A percentile compares a stretch with the other conserved stretches of the same genome.
Evolutionary conservation across 1,140 invertebrate genomes (phyloP).

Genomic region (Drosophila kikkawai): DNA sequence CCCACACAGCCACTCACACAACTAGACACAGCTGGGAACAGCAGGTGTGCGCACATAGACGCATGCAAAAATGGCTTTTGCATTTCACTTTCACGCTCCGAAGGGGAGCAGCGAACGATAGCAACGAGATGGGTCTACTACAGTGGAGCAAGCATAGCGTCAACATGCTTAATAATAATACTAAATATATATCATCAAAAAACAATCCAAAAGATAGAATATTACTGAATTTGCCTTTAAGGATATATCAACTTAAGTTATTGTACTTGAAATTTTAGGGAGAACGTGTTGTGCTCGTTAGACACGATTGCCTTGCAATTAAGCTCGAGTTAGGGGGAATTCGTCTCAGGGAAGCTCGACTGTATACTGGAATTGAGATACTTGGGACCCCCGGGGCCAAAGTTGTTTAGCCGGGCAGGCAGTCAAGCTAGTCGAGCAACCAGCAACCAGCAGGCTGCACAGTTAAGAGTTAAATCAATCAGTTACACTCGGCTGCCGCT

Average conservation of each 20-base stretch:
- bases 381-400: slow-evolving; percentile 21
- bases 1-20: slow-evolving; percentile 7
- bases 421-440: slow-evolving; percentile 44
- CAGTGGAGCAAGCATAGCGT: background rate
- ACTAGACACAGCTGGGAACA: slow-evolving; percentile 4
- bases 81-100: slow-evolving; percentile 67
- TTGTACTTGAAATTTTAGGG: background rate
- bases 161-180: background rate
- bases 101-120: slow-evolving; percentile 38
- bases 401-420: slow-evolving; percentile 31
- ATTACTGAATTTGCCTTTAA: background rate
- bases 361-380: slow-evolving; percentile 23
- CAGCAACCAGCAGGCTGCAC: slow-evolving; percentile 38
- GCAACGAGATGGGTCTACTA: slow-evolving; percentile 22
- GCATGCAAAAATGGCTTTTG: slow-evolving; percentile 46
- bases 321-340: background rate
- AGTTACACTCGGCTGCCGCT: slow-evolving; percentile 52
- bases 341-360: background rate
- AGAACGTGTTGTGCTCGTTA: slow-evolving; percentile 7
- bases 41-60: slow-evolving; percentile 29
- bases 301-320: slow-evolving; percentile 11
- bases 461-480: slow-evolving; percentile 64
- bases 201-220: background rate
- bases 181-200: background rate
- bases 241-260: background rate